Percentiles rank a stretch among this genome's conserved stretches.
phyloP scores from a whole-genome alignment of 2,888 invertebrate genomes.

The Baccha elongata region DNA sequence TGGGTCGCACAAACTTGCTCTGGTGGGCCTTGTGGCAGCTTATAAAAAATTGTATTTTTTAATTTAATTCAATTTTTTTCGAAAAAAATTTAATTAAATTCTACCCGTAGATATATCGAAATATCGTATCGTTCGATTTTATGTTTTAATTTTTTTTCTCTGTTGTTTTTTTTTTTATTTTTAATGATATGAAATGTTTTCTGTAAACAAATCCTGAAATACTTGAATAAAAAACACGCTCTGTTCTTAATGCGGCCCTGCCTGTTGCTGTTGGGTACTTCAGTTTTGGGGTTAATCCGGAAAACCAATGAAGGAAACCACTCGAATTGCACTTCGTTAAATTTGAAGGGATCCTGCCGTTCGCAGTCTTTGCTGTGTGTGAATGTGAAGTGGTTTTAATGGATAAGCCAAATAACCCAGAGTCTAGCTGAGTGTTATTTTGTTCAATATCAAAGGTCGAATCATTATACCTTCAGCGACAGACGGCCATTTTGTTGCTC shows the following conservation, averaged over 20 bases:
- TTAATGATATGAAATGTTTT: too few species aligned
- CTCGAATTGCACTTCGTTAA: constrained; percentile 51
- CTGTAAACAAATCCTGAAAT: too few species aligned
- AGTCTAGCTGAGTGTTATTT: constrained; percentile 12
- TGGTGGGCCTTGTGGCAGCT: too few species aligned
- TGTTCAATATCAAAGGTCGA: constrained; percentile 57
- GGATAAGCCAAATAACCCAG: constrained; percentile 26
- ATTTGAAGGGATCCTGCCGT: constrained; percentile 17
- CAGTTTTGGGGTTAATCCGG: constrained; percentile 44
- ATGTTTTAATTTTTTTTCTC: too few species aligned
- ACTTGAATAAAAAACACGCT: too few species aligned
- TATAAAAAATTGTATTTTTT: too few species aligned
- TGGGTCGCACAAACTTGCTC: too few species aligned
- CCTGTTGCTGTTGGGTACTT: background rate
- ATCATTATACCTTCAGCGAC: constrained; percentile 40
- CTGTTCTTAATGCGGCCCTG: constrained; percentile 17
- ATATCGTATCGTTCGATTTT: too few species aligned
- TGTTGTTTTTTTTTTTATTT: too few species aligned
- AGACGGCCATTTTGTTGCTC: constrained; percentile 54
- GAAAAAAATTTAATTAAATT: too few species aligned
- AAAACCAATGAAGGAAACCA: constrained; percentile 63
- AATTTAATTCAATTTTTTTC: too few species aligned
- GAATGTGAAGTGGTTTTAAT: constrained; percentile 5
- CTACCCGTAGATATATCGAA: too few species aligned
- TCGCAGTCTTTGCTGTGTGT: background rate